Percentiles rank a stretch among this genome's conserved stretches.
These are phyloP conservation scores for Nysson spinosus DNA, from an alignment of 2,888 invertebrate species.

Conservation along the genomic window DNA sequence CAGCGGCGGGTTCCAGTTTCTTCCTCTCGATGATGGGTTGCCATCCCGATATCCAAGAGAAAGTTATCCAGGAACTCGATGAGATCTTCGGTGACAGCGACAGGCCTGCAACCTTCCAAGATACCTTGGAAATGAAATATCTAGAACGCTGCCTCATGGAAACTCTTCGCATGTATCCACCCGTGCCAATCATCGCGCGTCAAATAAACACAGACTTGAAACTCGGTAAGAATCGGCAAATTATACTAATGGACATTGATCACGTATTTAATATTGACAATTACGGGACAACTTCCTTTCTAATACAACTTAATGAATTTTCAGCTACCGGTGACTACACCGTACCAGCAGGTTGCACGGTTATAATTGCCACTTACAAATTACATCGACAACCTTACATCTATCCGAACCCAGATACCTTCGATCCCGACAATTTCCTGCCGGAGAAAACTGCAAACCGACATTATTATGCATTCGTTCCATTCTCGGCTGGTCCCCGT, in stretches of 20 bases:
- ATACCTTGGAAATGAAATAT: constrained; percentile 89
- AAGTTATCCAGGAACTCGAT: constrained; percentile 85
- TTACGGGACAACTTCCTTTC: constrained; percentile 12
- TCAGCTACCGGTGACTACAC: constrained; percentile 82
- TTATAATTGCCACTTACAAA: constrained; percentile 83
- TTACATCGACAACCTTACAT: constrained; percentile 84
- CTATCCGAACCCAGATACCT: constrained; percentile 84
- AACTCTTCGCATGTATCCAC: constrained; percentile 87
- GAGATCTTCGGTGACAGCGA: constrained; percentile 88
- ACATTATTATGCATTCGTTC: constrained; percentile 89
- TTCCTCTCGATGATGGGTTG: constrained; percentile 89
- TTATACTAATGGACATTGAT: too few relatives aligned
- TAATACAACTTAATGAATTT: constrained; percentile 17
- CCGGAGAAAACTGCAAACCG: constrained; percentile 86
- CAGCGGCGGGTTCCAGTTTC: constrained; percentile 92
- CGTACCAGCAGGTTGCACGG: constrained; percentile 85
- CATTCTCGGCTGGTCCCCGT: constrained; percentile 89
- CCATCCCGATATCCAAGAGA: constrained; percentile 88
- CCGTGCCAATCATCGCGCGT: constrained; percentile 88
- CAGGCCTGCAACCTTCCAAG: constrained; percentile 86
- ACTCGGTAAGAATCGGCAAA: constrained; percentile 82
- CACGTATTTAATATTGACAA: too few relatives aligned
- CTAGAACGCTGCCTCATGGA: constrained; percentile 88
- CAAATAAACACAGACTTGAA: constrained; percentile 84
- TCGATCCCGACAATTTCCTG: constrained; percentile 89